These are phyloP conservation scores for Aegithalos caudatus DNA, from an alignment of 2,113 vertebrate genomes.

Conservation along the genomic window DNA sequence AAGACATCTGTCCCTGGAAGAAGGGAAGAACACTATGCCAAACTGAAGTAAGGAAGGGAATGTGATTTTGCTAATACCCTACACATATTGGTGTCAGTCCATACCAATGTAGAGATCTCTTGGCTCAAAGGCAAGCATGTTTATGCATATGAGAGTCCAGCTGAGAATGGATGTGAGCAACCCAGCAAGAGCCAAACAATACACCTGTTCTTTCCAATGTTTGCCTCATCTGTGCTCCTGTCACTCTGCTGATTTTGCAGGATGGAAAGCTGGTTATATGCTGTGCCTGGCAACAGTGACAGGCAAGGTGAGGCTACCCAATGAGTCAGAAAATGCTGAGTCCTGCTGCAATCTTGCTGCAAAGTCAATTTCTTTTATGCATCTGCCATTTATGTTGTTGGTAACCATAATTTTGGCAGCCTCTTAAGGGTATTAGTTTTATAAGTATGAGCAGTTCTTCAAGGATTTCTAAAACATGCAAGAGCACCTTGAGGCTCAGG, in stretches of 20 bases:
- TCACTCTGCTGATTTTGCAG: neutral
- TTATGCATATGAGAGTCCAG: neutral
- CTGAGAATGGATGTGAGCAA: neutral
- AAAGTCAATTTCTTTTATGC: neutral
- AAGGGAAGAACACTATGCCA: neutral
- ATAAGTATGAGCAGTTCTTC: neutral
- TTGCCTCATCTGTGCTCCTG: neutral
- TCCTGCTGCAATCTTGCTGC: too few relatives aligned
- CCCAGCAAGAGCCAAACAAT: neutral
- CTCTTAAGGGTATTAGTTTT: neutral
- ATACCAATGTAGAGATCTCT: neutral
- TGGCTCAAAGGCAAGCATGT: neutral
- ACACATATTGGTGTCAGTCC: accelerated
- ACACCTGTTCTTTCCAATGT: neutral
- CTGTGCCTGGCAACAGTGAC: neutral
- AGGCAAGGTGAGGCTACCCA: neutral
- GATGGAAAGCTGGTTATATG: neutral
- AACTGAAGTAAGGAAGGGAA: neutral
- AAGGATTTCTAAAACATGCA: neutral
- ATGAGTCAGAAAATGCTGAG: neutral
- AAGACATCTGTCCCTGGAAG: neutral
- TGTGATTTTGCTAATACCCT: neutral
- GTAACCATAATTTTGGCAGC: neutral
- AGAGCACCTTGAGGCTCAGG: neutral
- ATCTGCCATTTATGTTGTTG: neutral